Conservation (phyloP, 1,140 invertebrate genomes). For the Caenorhabditis remanei region DNA sequence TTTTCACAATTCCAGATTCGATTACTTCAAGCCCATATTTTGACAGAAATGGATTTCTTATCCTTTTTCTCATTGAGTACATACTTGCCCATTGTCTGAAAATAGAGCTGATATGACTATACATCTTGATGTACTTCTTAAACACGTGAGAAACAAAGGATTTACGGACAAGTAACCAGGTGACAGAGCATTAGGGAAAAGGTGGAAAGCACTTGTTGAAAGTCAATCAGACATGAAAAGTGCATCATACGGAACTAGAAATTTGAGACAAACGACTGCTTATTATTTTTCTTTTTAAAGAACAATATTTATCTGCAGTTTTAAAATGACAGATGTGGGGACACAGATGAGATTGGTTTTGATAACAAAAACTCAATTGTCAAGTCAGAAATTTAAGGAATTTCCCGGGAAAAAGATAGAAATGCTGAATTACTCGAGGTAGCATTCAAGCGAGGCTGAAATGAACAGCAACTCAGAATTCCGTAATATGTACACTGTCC, state of each 20-base stretch:
- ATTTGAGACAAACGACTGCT: background rate
- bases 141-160: background rate
- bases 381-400: too few species aligned
- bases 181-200: background rate
- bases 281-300: background rate
- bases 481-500: too few species aligned
- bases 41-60: background rate
- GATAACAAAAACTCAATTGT: too few species aligned
- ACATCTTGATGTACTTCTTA: background rate
- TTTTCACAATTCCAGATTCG: background rate
- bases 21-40: background rate
- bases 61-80: background rate
- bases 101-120: background rate
- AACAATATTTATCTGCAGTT: too few species aligned
- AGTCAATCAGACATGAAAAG: background rate
- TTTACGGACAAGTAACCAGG: background rate
- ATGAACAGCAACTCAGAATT: too few species aligned
- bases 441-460: too few species aligned
- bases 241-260: background rate
- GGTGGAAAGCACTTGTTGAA: slow-evolving; percentile 7
- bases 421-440: too few species aligned
- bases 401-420: too few species aligned
- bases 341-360: too few species aligned
- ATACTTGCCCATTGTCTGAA: background rate
- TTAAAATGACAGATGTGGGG: too few species aligned